These are phyloP conservation scores for Actenoides hombroni DNA, from an alignment of 2,113 vertebrate genomes.

Conservation along the genomic window DNA sequence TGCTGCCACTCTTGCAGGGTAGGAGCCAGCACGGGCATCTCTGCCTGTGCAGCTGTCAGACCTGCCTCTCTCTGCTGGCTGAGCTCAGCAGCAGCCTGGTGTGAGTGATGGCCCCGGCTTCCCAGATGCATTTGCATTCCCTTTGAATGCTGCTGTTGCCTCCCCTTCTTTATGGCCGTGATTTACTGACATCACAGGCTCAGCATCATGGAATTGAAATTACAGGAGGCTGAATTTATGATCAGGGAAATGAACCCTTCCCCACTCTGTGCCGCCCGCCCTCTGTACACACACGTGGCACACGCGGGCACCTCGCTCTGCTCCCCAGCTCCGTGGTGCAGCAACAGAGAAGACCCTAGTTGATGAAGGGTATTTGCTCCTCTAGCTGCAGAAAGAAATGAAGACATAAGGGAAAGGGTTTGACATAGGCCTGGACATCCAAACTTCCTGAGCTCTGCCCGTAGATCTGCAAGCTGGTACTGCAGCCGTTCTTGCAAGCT, in stretches of 20 bases:
- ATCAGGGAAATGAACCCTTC: not conserved
- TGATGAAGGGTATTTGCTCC: not conserved
- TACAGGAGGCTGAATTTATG: slow-evolving; percentile 6
- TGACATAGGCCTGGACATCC: not conserved
- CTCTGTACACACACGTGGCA: not conserved
- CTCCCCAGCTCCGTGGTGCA: fast-evolving
- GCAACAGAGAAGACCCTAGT: not conserved
- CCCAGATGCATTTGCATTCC: not conserved
- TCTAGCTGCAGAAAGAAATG: not conserved
- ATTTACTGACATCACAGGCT: slow-evolving; percentile 23
- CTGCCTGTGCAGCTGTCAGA: not conserved
- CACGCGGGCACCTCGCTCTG: fast-evolving
- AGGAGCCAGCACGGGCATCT: not conserved
- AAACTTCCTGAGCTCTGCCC: not conserved
- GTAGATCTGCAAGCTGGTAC: not conserved
- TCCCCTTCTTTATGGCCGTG: not conserved
- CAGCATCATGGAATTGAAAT: not conserved
- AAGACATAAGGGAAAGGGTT: not conserved
- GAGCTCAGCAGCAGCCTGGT: fast-evolving
- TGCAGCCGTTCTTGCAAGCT: not conserved
- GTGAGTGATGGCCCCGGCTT: not conserved
- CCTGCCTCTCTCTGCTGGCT: not conserved
- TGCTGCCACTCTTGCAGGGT: not conserved
- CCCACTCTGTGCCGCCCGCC: fast-evolving
- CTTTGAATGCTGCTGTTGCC: not conserved